Conservation (phyloP, 2,113 vertebrate species). For the Chauna torquata region DNA sequence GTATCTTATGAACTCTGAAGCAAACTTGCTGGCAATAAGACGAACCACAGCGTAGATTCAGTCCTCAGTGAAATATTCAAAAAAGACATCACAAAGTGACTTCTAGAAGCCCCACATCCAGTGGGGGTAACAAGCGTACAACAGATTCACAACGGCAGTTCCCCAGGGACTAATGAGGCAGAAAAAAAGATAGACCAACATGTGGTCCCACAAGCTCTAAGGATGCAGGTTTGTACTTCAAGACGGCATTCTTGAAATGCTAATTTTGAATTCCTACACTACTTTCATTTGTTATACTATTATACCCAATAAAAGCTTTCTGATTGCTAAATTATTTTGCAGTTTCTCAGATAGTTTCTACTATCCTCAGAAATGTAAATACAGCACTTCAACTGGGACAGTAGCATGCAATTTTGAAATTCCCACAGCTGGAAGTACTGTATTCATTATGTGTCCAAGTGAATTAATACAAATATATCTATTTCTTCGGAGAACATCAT, state of each 20-base stretch:
- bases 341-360: background rate
- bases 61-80: background rate
- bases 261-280: background rate
- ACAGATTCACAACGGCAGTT: background rate
- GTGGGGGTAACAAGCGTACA: background rate
- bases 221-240: rapidly evolving
- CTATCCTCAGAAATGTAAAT: background rate
- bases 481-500: background rate
- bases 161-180: background rate
- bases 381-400: background rate
- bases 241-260: background rate
- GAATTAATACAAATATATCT: background rate
- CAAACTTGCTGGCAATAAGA: background rate
- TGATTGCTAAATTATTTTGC: background rate
- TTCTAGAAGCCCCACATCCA: background rate
- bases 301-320: background rate
- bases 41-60: background rate
- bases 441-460: background rate
- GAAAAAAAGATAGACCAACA: background rate
- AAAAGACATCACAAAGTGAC: background rate
- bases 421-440: background rate
- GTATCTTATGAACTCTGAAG: background rate
- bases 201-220: background rate
- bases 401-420: background rate
- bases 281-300: background rate